Evolutionary conservation across 2,888 invertebrate genomes (phyloP), one percentile per base, ranked within the genome.

Genomic region (Morpho achilles): DNA sequence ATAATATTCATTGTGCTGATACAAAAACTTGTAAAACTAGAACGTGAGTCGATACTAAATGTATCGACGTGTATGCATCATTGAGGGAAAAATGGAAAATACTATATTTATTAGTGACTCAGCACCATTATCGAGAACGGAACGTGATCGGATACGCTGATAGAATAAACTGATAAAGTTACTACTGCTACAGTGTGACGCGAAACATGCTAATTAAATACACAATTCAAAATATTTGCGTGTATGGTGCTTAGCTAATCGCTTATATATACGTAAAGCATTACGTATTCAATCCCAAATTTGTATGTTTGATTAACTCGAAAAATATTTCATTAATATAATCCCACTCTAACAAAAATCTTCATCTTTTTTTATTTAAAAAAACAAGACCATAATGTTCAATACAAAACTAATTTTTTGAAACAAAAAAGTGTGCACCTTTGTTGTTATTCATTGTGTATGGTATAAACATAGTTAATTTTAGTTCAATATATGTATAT

Each of bases 101-200:
- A 55, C 54, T 64, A 54, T 53, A 58, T 64, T 66, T 63, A 67
- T 65, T 64, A 71, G 73, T 85, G 81, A 84, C 67, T 82, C 79
- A 79, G 65, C 66, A 61, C 58, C 60, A 69, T 71, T 83, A 83
- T 80, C 79, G 73, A 72, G 72, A 70, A 56, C 59, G 70, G 68
- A 71, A 82, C 78, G 80, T 80, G 81, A 84, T 85, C 74, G 74
- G 84, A 75, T 70, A 80, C 78, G 77, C 74, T 77, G 79, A 80
- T 82, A 79, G 62, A 64, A 66, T 59, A 58, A 62, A 56, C 59
- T 72, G 77, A 75, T 76, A 79, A 68, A 59, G 58, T 55, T 53
- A 61, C 54, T 48, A 45, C 53, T 32, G 39, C 46, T 51, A 47
- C 56, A 32, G 47, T 58, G 42, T 45, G 50, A 52, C 55, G 55